These are phyloP conservation scores for Brenthis daphne DNA, from an alignment of 2,888 invertebrate genomes.

Conservation along the genomic window DNA sequence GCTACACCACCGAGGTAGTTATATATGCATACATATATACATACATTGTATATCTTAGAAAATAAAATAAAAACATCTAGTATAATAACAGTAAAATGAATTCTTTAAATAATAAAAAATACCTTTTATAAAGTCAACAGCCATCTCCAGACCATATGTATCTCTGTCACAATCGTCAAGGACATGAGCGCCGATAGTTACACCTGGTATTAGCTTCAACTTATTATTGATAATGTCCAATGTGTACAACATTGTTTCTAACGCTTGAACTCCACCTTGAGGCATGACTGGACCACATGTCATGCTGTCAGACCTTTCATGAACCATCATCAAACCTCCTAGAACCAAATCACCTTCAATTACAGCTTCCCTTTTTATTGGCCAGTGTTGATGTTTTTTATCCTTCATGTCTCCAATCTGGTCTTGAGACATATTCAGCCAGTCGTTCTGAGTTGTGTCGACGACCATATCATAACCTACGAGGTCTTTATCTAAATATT, in stretches of 20 bases:
- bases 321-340: slow-evolving; percentile 96
- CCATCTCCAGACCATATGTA: slow-evolving; percentile 97
- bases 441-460: slow-evolving; percentile 53
- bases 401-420: slow-evolving; percentile 64
- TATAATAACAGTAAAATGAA: background rate
- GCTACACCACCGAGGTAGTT: too few species aligned
- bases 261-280: slow-evolving; percentile 93
- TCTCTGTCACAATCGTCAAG: slow-evolving; percentile 98
- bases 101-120: slow-evolving; percentile 30
- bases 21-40: too few species aligned
- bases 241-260: slow-evolving; percentile 96
- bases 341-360: slow-evolving; percentile 94
- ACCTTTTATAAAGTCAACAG: slow-evolving; percentile 98
- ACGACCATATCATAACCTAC: slow-evolving; percentile 46
- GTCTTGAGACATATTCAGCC: slow-evolving; percentile 68
- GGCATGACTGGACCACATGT: slow-evolving; percentile 97
- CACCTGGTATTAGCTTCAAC: slow-evolving; percentile 86
- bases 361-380: slow-evolving; percentile 92
- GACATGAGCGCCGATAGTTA: slow-evolving; percentile 92
- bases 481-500: slow-evolving; percentile 53
- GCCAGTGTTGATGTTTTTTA: slow-evolving; percentile 84
- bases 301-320: slow-evolving; percentile 92
- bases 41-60: too few species aligned
- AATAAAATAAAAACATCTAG: background rate
- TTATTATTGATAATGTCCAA: slow-evolving; percentile 89